These are phyloP conservation scores for Mesocentrotus franciscanus DNA, from an alignment of 53 echinoderm and acorn worm species.

Conservation along the genomic window DNA sequence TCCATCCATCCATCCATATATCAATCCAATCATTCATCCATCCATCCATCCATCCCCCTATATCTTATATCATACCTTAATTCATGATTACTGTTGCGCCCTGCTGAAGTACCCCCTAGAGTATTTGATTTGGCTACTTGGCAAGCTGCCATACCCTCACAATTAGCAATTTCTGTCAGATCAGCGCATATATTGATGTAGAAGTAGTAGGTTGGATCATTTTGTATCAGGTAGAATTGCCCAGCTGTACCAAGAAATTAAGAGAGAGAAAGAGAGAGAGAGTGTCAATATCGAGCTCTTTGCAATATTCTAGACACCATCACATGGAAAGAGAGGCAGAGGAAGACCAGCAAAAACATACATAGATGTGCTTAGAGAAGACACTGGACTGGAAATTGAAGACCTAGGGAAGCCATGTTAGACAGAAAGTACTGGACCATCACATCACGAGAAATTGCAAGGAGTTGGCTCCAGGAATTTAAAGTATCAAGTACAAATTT, in stretches of 20 bases:
- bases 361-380: too few relatives aligned
- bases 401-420: too few relatives aligned
- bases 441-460: too few relatives aligned
- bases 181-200: constrained; percentile 67
- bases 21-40: neutral
- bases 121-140: neutral
- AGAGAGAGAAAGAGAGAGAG: neutral
- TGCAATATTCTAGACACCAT: too few relatives aligned
- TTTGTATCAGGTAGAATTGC: neutral
- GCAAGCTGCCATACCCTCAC: constrained; percentile 1
- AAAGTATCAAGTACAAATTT: too few relatives aligned
- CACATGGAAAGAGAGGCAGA: too few relatives aligned
- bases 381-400: too few relatives aligned
- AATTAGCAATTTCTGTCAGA: neutral
- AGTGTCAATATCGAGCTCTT: too few relatives aligned
- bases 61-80: constrained; percentile 6
- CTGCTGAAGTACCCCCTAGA: neutral
- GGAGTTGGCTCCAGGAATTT: too few relatives aligned
- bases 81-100: constrained; percentile 8
- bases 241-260: constrained; percentile 6
- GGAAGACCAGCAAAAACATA: too few relatives aligned
- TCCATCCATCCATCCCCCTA: too few relatives aligned
- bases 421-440: too few relatives aligned
- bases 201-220: constrained; percentile 49
- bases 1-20: neutral